A percentile compares a stretch with the other conserved stretches of the same genome.
Conservation (phyloP, 2,888 invertebrate genomes). For the Chaitophorus viminalis region DNA sequence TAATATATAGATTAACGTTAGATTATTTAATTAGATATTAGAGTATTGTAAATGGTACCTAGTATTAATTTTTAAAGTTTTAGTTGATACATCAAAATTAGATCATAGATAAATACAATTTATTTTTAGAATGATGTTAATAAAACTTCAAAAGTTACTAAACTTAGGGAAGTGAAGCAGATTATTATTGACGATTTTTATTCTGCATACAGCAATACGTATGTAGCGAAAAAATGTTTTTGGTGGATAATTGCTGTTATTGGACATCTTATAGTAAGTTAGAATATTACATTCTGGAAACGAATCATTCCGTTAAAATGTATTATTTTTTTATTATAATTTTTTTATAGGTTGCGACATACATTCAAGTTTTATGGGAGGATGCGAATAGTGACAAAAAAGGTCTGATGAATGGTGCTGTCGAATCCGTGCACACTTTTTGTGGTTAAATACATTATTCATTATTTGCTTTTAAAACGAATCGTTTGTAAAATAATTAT, state of each 20-base stretch:
- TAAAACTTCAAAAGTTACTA: background rate
- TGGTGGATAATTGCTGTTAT: conserved; percentile 71
- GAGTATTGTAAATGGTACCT: background rate
- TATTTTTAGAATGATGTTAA: conserved; percentile 24
- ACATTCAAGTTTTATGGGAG: conserved; percentile 63
- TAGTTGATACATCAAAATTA: background rate
- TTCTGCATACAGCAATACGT: conserved; percentile 66
- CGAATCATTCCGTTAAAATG: background rate
- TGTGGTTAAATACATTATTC: conserved; percentile 41
- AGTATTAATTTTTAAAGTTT: background rate
- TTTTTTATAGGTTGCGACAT: conserved; percentile 63
- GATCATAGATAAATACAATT: background rate
- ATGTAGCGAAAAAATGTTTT: conserved; percentile 70
- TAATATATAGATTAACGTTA: no score
- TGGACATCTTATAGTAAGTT: conserved; percentile 68
- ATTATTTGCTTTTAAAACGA: background rate
- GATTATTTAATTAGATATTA: no score
- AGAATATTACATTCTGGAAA: background rate
- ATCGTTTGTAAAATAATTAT: background rate
- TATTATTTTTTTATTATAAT: background rate
- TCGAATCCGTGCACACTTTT: conserved; percentile 62
- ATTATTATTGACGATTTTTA: conserved; percentile 66
- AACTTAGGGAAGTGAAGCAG: conserved; percentile 19
- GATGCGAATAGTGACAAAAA: conserved; percentile 49
- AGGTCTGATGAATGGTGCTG: conserved; percentile 63